Evolutionary conservation across 2,113 vertebrate species (phyloP).

Genomic region (Serilophus lunatus): DNA sequence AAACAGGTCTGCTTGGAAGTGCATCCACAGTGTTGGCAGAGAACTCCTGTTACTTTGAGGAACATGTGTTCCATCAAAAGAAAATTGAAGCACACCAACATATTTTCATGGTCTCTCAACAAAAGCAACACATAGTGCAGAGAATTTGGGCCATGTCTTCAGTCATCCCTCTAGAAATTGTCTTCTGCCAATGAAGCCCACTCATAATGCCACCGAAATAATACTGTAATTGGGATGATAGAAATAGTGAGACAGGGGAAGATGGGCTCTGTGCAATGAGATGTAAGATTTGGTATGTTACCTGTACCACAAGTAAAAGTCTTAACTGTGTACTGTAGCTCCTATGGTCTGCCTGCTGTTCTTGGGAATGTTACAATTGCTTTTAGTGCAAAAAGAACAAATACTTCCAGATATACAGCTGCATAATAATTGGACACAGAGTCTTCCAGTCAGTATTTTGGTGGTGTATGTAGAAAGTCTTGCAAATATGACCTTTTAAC

Average conservation of each 20-base stretch:
- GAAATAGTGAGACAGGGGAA: background rate
- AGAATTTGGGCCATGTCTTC: background rate
- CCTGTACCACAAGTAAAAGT: background rate
- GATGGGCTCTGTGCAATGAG: background rate
- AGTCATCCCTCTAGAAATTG: background rate
- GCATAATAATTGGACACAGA: background rate
- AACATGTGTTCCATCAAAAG: background rate
- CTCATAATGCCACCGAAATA: background rate
- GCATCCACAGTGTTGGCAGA: background rate
- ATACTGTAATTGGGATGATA: background rate
- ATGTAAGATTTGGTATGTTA: background rate
- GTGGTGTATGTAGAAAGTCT: conserved; percentile 10
- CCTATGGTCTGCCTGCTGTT: background rate
- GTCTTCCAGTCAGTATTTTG: background rate
- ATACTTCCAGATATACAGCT: background rate
- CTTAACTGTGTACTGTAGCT: background rate
- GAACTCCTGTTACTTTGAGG: background rate
- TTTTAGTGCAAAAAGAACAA: background rate
- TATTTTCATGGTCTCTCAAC: background rate
- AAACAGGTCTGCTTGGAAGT: background rate
- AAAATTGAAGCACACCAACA: background rate
- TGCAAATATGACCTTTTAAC: conserved; percentile 35
- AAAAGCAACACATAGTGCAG: background rate
- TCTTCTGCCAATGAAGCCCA: background rate
- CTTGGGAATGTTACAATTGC: background rate